Base-by-base conservation (phyloP, 2,113 vertebrate species). In the Scytalopus superciliaris region DNA sequence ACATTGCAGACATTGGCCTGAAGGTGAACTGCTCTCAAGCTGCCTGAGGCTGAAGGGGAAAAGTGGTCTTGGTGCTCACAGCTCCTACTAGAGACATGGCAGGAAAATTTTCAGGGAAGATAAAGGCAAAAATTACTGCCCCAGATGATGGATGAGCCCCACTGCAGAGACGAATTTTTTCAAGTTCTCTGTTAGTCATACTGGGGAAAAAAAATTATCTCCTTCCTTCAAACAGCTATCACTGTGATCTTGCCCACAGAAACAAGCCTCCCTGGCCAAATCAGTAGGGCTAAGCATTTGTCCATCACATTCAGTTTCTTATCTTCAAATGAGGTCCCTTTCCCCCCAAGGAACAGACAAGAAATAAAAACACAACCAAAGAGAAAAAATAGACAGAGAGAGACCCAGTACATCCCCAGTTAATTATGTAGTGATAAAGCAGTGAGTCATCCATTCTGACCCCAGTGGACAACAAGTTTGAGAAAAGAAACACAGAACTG, bases 141-240 rank as follows among this genome's bases (percentile, higher is more conserved):
- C 14, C 18, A 53, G 50, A 69, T 73, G 67, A 94, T 1, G 2
- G 45, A 87, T 66, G 40, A 90, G 49, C 23, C 31, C n/a, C 4
- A 1, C 22, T 55, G 40, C 42, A 82, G 45, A 62, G 19, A 83
- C 5, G 3, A 60, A 1, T 40, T 90, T 89, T 91, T 93, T 40
- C 9, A 73, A 76, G 19, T 30, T 76, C 55, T 83, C 49, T 25
- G 8, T 53, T 90, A 93, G 88, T 73, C 63, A 66, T 4, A 7
- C 0, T 0, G 5, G 0, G 0, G 31, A 56, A 87, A 89, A 90
- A 37, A n/a, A n/a, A n/a, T n/a, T 19, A 9, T 69, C 57, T 72
- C 7, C 33, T 82, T 17, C n/a, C n/a, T 93, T 80, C 67, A 25
- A 73, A 44, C 3, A 85, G 42, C 8, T 42, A 60, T 57, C 1